Base-by-base conservation (phyloP, 2,888 invertebrate genomes). In the Rambutsinella grinnellia region DNA sequence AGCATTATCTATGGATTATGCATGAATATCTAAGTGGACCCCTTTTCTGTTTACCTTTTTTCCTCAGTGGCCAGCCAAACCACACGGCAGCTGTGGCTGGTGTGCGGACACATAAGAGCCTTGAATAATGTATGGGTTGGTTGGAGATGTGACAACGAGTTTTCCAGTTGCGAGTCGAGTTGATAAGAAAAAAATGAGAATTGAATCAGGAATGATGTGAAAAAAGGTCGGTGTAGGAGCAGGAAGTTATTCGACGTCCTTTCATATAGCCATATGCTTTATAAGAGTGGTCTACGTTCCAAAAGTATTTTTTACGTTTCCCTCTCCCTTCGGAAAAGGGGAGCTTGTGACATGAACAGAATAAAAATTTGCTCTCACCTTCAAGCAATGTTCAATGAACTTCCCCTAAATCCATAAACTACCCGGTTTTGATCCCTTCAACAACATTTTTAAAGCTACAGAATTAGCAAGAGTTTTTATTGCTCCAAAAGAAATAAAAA, bases 341-440 rank as follows among this genome's bases (percentile, higher is more conserved):
- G 51, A 63, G 63, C 51, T 51, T 51, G 63, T 63, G 63, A 63
- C 63, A 61, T 49, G 24, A 26, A 47, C 49, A 28, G n/a, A n/a
- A n/a, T n/a, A n/a, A n/a, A n/a, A n/a, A n/a, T n/a, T n/a, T n/a
- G n/a, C n/a, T n/a, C n/a, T n/a, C n/a, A n/a, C n/a, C n/a, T n/a
- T n/a, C n/a, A n/a, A n/a, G n/a, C n/a, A n/a, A n/a, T n/a, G n/a
- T n/a, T n/a, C n/a, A n/a, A n/a, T n/a, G n/a, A n/a, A n/a, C n/a
- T n/a, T n/a, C n/a, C n/a, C n/a, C n/a, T n/a, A n/a, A n/a, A n/a
- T n/a, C n/a, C n/a, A n/a, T n/a, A n/a, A n/a, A n/a, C n/a, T n/a
- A n/a, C n/a, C n/a, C n/a, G n/a, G n/a, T n/a, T n/a, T n/a, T n/a
- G n/a, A n/a, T n/a, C n/a, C n/a, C n/a, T n/a, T n/a, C n/a, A n/a